phyloP scores from a whole-genome alignment of 1,140 invertebrate species.

The Listronotus bonariensis region DNA sequence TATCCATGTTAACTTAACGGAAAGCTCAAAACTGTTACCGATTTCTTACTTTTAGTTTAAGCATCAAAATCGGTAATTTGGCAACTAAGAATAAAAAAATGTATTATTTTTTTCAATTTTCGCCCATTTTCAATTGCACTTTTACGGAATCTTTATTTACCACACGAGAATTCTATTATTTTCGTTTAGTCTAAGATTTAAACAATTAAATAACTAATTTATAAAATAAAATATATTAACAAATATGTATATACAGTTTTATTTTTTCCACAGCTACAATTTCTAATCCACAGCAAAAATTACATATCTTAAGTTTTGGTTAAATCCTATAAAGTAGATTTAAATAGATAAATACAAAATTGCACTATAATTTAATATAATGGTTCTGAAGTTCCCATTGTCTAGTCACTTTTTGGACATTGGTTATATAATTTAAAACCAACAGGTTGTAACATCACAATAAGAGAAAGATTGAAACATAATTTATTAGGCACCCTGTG shows the following conservation, averaged over 20 bases:
- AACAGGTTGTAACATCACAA: constrained; percentile 15
- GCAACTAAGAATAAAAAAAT: too few relatives aligned
- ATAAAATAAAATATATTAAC: constrained; percentile 29
- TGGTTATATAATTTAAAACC: constrained; percentile 15
- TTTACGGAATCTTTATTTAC: too few relatives aligned
- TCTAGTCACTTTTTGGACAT: constrained; percentile 1
- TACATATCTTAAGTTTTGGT: constrained; percentile 6
- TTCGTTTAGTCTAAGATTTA: too few relatives aligned
- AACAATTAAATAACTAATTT: constrained; percentile 2
- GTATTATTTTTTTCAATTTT: too few relatives aligned
- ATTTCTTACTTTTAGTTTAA: too few relatives aligned
- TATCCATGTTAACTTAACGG: too few relatives aligned
- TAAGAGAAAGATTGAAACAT: constrained; percentile 20
- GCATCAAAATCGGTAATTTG: too few relatives aligned
- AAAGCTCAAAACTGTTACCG: too few relatives aligned
- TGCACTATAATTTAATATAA: constrained; percentile 17
- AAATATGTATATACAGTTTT: constrained; percentile 19
- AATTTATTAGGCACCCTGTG: constrained; percentile 45
- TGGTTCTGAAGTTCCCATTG: not conserved
- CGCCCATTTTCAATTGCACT: too few relatives aligned
- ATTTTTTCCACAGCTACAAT: constrained; percentile 19
- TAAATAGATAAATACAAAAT: constrained; percentile 25
- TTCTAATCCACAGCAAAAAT: constrained; percentile 17
- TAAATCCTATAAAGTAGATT: constrained; percentile 10
- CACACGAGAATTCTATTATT: too few relatives aligned